Evolutionary conservation across 2,888 invertebrate species (phyloP).

Genomic region (Tenthredo mesomela): DNA sequence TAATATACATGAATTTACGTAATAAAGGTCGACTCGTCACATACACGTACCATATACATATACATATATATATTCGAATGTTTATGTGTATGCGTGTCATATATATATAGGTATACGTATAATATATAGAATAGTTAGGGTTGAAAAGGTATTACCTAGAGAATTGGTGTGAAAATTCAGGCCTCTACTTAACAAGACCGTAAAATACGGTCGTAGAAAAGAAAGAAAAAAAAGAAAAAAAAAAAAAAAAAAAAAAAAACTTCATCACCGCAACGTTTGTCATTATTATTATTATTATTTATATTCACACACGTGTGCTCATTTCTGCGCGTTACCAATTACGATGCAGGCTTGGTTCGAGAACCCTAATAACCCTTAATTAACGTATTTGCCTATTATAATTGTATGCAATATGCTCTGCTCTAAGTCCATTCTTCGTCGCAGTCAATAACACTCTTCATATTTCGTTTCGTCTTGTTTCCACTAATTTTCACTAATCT

Average conservation of each 20-base stretch:
- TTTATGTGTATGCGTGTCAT: not conserved
- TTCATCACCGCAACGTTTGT: not conserved
- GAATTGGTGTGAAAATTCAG: slow-evolving; percentile 29
- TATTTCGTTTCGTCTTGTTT: not conserved
- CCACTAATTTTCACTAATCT: not conserved
- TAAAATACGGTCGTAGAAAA: slow-evolving; percentile 30
- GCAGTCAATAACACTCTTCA: not conserved
- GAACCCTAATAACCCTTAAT: slow-evolving; percentile 1
- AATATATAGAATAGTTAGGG: not conserved
- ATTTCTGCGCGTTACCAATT: slow-evolving; percentile 21
- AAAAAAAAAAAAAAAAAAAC: no score
- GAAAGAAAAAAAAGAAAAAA: not conserved
- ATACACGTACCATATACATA: not conserved
- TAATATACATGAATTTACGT: not conserved
- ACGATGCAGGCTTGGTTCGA: slow-evolving; percentile 10
- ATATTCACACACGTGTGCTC: slow-evolving; percentile 29
- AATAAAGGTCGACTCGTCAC: not conserved
- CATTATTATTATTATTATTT: slow-evolving; percentile 35
- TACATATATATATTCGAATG: not conserved
- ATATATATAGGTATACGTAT: not conserved
- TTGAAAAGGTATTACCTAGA: not conserved
- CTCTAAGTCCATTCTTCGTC: slow-evolving; percentile 20
- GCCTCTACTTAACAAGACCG: slow-evolving; percentile 32
- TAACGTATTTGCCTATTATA: slow-evolving; percentile 22
- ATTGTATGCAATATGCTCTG: slow-evolving; percentile 19